Base-by-base conservation (phyloP, 1,140 invertebrate species). In the Nasonia vitripennis region DNA sequence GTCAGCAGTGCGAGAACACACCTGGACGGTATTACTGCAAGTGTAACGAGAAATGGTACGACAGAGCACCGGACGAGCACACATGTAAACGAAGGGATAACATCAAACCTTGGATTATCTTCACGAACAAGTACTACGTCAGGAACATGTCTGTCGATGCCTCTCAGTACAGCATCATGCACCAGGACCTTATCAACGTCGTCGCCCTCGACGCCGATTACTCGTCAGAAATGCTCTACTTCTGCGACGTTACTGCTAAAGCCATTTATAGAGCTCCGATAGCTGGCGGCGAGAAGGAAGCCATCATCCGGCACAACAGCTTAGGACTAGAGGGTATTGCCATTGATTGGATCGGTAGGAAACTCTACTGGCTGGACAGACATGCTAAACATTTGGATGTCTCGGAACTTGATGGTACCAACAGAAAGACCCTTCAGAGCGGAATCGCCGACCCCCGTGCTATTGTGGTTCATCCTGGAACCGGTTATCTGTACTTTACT, bases 111-210 rank as follows among this genome's bases (percentile, higher is more conserved):
- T 99, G 98, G 98, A 91, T 99, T 20, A 95, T 99, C 71, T 99
- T 99, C 90, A 98, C 98, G 10, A 99, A 99, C 90, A 99, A 99
- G 90, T 99, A 99, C 91, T 99, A 99, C 91, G 96, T 99, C 2
- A 95, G 99, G 80, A 99, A 99, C 88, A 97, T 99, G 95, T 98
- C 98, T 0, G 95, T 96, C 0, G 98, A 99, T 91, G 98, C 97
- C 0, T 94, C 94, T 4, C 93, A 95, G 11, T 99, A 99, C 88
- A 96, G 96, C 87, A 93, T 99, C 0, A 96, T 99, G 89, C 98
- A 99, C 88, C 98, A 99, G 92, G 98, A 99, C 90, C 95, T 99
- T 0, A 96, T 98, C 91, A 99, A 99, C 90, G 98, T 99, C 11
- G 98, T 99, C 0, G 98, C 98, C 0, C 93, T 99, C 31, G 99